Base-by-base conservation (phyloP, 2,888 invertebrate genomes). In the Nomada lathburiana region DNA sequence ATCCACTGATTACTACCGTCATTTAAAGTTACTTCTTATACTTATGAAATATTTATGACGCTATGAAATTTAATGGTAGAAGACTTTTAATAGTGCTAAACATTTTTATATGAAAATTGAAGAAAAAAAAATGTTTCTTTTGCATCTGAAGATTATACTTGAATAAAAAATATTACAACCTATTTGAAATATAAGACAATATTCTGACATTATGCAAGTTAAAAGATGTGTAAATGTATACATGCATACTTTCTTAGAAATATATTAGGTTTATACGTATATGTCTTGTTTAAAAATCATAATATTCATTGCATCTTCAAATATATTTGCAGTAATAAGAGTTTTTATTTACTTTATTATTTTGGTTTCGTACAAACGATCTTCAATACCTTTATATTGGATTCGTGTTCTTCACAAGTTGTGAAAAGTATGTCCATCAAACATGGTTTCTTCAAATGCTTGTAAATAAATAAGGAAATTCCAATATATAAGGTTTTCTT, bases 381-480 rank as follows among this genome's bases (percentile, higher is more conserved):
- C 80, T 82, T 86, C 77, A 86, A 85, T 86, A 87, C 87, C 87
- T 87, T 86, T 87, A 80, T 77, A 87, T 63, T 72, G 71, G 71
- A 86, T 80, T 67, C 73, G 26, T 85, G 83, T 87, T 87, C 87
- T 87, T 87, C 85, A 60, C 72, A 84, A 87, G 77, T 73, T 81
- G 83, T 86, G 68, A 86, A 87, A 87, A 86, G 82, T 85, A 87
- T 85, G 80, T 59, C 82, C 87, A 59, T 68, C 87, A 82, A 86
- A 87, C 76, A 83, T 84, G 84, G 83, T 87, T 83, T 86, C 87
- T 87, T 87, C 85, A 80, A 87, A 87, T 79, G 82, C 77, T 87
- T 87, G 85, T 57, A 87, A 87, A 87, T 73, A 85, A 87, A 85
- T 80, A 85, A 85, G 82, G 70, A 87, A 87, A 84, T 80, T 87